Percentiles rank a stretch among this genome's conserved stretches.
Evolutionary conservation across 1,140 invertebrate genomes (phyloP).

Genomic region (Eriocheir sinensis): DNA sequence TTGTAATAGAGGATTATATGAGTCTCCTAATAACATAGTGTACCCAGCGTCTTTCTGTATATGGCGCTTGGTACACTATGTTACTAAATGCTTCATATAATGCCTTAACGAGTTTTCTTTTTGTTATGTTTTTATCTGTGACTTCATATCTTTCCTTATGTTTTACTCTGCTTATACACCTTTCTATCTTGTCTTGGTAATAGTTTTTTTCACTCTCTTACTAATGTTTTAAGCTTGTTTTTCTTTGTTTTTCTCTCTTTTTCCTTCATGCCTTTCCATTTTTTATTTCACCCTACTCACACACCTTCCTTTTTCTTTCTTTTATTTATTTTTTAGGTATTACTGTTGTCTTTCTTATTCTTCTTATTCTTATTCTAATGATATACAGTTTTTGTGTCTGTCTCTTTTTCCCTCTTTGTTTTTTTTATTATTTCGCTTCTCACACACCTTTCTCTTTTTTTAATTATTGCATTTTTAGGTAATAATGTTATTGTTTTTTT

Average conservation of each 20-base stretch:
- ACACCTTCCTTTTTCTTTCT: not conserved
- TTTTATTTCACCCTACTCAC: not conserved
- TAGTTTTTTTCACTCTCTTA: not conserved
- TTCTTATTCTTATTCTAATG: not conserved
- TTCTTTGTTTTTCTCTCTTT: too few species aligned
- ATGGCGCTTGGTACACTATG: not conserved
- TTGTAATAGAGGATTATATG: too few species aligned
- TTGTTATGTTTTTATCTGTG: not conserved
- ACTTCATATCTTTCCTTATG: not conserved
- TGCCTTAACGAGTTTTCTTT: not conserved
- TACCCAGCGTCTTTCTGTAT: too few species aligned
- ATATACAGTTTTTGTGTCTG: not conserved
- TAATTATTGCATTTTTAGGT: too few species aligned
- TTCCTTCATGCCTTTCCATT: not conserved
- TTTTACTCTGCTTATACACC: constrained; percentile 2
- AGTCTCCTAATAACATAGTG: too few species aligned
- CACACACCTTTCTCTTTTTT: too few species aligned
- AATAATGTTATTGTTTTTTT: too few species aligned
- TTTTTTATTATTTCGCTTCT: too few species aligned
- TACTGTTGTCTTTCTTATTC: too few species aligned
- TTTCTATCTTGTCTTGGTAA: not conserved
- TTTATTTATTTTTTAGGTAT: not conserved
- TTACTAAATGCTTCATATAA: too few species aligned
- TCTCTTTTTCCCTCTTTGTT: not conserved
- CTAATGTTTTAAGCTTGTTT: too few species aligned